Percentiles rank a stretch among this genome's conserved stretches.
Evolutionary conservation across 37 sponge, comb jelly and placozoan genomes (phyloP).

Genomic region (Halisarca cf. caerulea): DNA sequence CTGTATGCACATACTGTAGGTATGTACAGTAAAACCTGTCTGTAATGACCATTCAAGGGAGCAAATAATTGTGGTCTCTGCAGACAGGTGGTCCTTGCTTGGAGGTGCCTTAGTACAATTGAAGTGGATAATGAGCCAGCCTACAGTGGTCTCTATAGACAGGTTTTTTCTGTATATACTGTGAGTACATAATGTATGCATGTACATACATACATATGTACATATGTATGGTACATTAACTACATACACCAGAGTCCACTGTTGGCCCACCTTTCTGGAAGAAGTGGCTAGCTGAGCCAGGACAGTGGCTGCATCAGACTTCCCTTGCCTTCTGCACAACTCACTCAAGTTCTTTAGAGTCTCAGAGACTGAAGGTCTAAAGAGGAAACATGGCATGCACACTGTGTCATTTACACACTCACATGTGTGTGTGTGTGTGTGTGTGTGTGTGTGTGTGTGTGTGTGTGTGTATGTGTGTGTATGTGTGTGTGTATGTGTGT

Average conservation of each 20-base stretch:
- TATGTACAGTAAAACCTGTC: too few relatives aligned
- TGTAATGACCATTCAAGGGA: too few relatives aligned
- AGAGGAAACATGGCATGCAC: conserved; percentile 6
- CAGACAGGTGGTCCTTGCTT: too few relatives aligned
- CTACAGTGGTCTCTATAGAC: too few relatives aligned
- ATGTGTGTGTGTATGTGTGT: neutral
- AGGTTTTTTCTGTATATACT: too few relatives aligned
- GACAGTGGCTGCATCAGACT: conserved; percentile 71
- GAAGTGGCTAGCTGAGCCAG: conserved; percentile 41
- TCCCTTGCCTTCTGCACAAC: conserved; percentile 84
- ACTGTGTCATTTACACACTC: too few relatives aligned
- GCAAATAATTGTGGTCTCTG: too few relatives aligned
- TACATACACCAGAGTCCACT: too few relatives aligned
- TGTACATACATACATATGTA: neutral
- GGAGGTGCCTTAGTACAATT: too few relatives aligned
- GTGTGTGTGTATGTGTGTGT: neutral
- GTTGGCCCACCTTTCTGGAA: conserved; percentile 8
- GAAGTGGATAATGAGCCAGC: too few relatives aligned
- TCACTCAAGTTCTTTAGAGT: conserved; percentile 79
- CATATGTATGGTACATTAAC: neutral
- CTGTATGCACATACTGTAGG: too few relatives aligned
- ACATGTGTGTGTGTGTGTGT: too few relatives aligned
- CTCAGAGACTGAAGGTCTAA: conserved; percentile 74
- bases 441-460: conserved; percentile 20
- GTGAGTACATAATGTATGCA: conserved; percentile 15